phyloP scores from a whole-genome alignment of 2,113 vertebrate species.

The Procavia capensis region DNA sequence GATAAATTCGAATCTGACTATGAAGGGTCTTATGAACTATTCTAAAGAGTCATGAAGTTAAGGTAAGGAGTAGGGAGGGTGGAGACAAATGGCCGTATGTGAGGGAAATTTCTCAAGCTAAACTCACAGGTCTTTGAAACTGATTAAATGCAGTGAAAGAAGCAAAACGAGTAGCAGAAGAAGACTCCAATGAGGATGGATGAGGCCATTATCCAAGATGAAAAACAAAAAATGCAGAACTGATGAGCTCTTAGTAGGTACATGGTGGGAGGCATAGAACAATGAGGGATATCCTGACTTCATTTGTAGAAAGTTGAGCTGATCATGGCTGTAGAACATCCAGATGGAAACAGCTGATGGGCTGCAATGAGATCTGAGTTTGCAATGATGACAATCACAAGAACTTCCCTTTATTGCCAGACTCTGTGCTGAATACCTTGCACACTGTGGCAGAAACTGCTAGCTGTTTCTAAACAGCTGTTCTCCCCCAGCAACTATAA shows the following conservation, averaged over 20 bases:
- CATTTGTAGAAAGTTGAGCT: background rate
- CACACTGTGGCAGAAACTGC: background rate
- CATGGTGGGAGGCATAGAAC: background rate
- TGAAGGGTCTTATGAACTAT: background rate
- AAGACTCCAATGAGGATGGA: background rate
- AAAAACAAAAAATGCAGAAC: background rate
- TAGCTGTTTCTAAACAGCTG: background rate
- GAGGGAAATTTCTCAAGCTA: background rate
- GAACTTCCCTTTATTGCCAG: background rate
- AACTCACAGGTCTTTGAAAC: background rate
- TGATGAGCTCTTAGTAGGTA: too few relatives aligned
- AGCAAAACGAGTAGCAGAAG: background rate
- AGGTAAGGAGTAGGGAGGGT: background rate
- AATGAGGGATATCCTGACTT: background rate
- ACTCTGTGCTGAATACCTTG: background rate
- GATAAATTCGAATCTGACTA: background rate
- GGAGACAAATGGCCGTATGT: background rate
- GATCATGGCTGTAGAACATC: background rate
- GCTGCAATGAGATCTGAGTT: background rate
- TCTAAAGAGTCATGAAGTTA: background rate
- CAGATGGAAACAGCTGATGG: background rate
- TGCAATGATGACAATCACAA: background rate
- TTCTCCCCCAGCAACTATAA: background rate
- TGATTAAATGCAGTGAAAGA: background rate
- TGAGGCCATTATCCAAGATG: background rate